A percentile compares a stretch with the other conserved stretches of the same genome.
These are phyloP conservation scores for Oeneis ivallda DNA, from an alignment of 2,888 invertebrate genomes.

Conservation along the genomic window DNA sequence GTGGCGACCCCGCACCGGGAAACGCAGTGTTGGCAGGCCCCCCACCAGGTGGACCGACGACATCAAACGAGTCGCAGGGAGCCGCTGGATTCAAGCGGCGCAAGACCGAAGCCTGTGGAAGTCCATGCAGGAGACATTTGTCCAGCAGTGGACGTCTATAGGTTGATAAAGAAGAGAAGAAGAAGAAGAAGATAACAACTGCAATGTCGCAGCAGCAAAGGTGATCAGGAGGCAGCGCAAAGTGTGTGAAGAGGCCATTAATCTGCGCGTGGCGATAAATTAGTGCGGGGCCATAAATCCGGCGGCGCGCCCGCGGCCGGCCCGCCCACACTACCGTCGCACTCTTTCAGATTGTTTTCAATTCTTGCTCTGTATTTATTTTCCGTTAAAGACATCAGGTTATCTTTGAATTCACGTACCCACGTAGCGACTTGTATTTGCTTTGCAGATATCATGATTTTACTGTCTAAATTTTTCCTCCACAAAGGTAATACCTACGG, in stretches of 20 bases:
- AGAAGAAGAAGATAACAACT: neutral
- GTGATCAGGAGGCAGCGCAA: slow-evolving; percentile 21
- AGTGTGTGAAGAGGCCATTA: slow-evolving; percentile 59
- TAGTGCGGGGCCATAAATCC: slow-evolving; percentile 66
- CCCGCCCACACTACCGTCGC: slow-evolving; percentile 47
- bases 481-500: too few species aligned
- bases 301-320: slow-evolving; percentile 50
- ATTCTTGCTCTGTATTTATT: neutral
- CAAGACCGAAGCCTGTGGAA: too few species aligned
- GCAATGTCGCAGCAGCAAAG: slow-evolving; percentile 15
- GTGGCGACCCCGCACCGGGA: too few species aligned
- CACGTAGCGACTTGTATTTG: neutral
- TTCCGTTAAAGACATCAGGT: neutral
- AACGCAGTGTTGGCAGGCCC: too few species aligned
- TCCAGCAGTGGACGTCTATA: too few species aligned
- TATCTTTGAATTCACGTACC: neutral
- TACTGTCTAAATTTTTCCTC: too few species aligned
- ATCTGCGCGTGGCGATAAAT: slow-evolving; percentile 64
- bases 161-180: too few species aligned
- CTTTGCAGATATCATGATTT: too few species aligned
- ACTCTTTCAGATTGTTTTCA: slow-evolving; percentile 17
- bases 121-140: too few species aligned
- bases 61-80: too few species aligned
- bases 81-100: too few species aligned
- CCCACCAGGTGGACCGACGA: too few species aligned